Evolutionary conservation across 2,113 vertebrate genomes (phyloP).

Genomic region (Rutilus rutilus): DNA sequence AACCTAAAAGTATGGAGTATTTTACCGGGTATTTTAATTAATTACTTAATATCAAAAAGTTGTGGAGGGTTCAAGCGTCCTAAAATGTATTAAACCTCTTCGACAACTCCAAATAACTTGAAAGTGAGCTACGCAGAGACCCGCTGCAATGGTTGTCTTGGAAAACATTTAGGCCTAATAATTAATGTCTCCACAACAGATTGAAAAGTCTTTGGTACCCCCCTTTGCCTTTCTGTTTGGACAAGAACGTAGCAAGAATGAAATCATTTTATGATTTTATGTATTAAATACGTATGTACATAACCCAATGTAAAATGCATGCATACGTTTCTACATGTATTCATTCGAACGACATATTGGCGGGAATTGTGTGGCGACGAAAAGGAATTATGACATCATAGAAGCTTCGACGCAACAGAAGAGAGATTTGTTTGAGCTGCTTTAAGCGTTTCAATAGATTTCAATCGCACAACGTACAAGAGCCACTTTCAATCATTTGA

Average conservation of each 20-base stretch:
- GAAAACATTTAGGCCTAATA: slow-evolving; percentile 25
- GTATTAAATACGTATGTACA: background rate
- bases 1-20: background rate
- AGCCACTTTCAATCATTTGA: slow-evolving; percentile 12
- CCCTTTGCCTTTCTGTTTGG: background rate
- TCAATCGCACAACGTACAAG: background rate
- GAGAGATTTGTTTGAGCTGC: background rate
- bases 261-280: background rate
- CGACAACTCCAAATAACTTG: background rate
- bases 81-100: background rate
- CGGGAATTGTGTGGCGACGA: background rate
- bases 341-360: background rate
- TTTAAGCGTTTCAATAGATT: background rate
- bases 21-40: too few species aligned
- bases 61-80: background rate
- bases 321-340: background rate
- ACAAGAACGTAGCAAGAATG: background rate
- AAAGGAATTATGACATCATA: too few species aligned
- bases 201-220: background rate
- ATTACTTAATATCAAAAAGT: background rate
- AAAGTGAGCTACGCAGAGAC: background rate
- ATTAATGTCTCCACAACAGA: slow-evolving; percentile 27
- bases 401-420: too few species aligned
- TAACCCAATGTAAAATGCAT: background rate
- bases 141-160: background rate